Conservation (phyloP, 35 echinoderm and acorn worm species). For the Lytechinus pictus region DNA sequence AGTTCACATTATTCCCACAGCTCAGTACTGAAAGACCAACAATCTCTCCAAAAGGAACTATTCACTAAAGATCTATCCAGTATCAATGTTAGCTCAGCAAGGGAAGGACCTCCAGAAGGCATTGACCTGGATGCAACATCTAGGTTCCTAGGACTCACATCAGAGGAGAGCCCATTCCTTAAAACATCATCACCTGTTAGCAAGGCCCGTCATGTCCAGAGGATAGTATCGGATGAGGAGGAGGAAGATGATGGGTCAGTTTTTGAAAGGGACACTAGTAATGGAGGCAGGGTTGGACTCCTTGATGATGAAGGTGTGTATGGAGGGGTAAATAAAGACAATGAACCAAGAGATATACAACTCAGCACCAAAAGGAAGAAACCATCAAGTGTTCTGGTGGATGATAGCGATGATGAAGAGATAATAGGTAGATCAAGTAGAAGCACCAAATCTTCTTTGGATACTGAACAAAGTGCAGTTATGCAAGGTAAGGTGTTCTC, state of each 20-base stretch:
- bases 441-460: neutral
- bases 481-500: neutral
- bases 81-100: neutral
- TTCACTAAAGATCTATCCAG: neutral
- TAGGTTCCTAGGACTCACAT: constrained; percentile 15
- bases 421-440: neutral
- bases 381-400: constrained; percentile 1
- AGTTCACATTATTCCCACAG: neutral
- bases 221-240: constrained; percentile 41
- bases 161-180: constrained; percentile 30
- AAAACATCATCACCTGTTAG: constrained; percentile 20
- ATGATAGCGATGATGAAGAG: constrained; percentile 39
- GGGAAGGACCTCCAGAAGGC: neutral
- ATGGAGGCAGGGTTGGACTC: neutral
- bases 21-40: neutral
- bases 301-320: neutral
- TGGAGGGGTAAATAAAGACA: neutral
- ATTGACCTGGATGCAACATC: constrained; percentile 43
- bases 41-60: neutral
- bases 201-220: neutral
- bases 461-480: neutral
- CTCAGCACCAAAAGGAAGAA: neutral
- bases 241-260: neutral
- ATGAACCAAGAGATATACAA: neutral
- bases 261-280: neutral